Evolutionary conservation across 2,888 invertebrate species (phyloP).

Genomic region (Eumacrocentrus americanus): DNA sequence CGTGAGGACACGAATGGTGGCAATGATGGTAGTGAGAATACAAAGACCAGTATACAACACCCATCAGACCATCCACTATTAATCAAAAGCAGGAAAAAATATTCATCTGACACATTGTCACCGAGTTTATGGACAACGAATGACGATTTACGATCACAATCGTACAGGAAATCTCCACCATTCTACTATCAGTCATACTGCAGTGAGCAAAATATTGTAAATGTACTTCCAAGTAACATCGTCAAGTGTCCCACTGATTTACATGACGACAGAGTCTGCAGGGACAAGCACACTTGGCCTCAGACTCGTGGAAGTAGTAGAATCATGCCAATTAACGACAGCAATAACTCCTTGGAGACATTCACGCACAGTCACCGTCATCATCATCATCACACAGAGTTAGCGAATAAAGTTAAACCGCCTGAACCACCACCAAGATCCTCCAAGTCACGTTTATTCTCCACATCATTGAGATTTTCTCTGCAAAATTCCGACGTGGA

Average conservation of each 20-base stretch:
- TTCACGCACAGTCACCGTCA: conserved; percentile 7
- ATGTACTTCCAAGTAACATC: not conserved
- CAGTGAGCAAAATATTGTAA: conserved; percentile 9
- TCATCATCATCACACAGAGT: no score
- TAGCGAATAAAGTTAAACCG: conserved; percentile 61
- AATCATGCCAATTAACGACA: not conserved
- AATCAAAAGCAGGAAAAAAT: conserved; percentile 11
- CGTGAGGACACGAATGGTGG: conserved; percentile 40
- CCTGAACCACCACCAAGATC: conserved; percentile 84
- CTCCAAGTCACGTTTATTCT: conserved; percentile 61
- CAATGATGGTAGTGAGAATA: conserved; percentile 14
- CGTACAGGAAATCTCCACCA: not conserved
- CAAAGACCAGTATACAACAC: not conserved
- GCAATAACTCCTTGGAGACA: not conserved
- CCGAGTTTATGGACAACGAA: conserved; percentile 2
- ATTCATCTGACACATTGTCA: conserved; percentile 16
- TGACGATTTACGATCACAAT: not conserved
- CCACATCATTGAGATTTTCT: conserved; percentile 21
- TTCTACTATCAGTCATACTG: not conserved
- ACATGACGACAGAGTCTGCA: conserved; percentile 3
- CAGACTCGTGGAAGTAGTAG: conserved; percentile 5
- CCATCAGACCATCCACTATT: not conserved
- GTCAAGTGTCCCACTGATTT: conserved; percentile 1
- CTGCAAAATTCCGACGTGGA: conserved; percentile 17
- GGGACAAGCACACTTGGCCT: not conserved